phyloP scores from a whole-genome alignment of 2,113 vertebrate species.

The Myrmophylax atrothorax region DNA sequence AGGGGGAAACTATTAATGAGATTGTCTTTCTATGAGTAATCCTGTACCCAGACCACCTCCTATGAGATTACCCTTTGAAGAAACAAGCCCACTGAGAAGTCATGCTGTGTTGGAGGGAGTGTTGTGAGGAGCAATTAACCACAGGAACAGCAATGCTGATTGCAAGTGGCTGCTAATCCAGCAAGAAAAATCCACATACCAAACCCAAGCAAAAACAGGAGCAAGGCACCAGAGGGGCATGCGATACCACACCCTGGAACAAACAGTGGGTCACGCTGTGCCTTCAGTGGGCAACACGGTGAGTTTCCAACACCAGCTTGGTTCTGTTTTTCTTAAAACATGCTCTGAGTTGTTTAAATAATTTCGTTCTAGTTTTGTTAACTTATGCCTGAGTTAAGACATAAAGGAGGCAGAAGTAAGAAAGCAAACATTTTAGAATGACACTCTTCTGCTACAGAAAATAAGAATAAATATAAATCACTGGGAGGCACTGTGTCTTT shows the following conservation, averaged over 20 bases:
- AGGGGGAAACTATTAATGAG: conserved; percentile 54
- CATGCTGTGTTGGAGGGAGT: not conserved
- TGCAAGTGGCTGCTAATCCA: not conserved
- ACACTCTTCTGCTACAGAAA: not conserved
- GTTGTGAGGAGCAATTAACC: conserved; percentile 19
- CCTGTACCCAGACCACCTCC: conserved; percentile 35
- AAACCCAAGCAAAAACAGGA: accelerated
- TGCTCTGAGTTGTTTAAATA: not conserved
- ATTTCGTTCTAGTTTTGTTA: not conserved
- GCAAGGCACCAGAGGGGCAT: not conserved
- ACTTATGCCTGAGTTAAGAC: not conserved
- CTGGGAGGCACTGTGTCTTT: not conserved
- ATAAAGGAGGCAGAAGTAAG: not conserved
- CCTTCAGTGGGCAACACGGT: accelerated
- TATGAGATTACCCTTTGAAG: conserved; percentile 50
- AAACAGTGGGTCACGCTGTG: not conserved
- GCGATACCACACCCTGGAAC: not conserved
- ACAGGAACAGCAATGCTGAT: not conserved
- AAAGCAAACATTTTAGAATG: not conserved
- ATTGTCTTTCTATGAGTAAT: conserved; percentile 48
- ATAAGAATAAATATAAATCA: not conserved
- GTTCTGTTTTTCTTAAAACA: not conserved
- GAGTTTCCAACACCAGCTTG: not conserved
- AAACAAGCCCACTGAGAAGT: conserved; percentile 35
- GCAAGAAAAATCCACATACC: not conserved